Conservation (phyloP, 2,113 vertebrate genomes). For the Cyanoramphus novaezelandiae region DNA sequence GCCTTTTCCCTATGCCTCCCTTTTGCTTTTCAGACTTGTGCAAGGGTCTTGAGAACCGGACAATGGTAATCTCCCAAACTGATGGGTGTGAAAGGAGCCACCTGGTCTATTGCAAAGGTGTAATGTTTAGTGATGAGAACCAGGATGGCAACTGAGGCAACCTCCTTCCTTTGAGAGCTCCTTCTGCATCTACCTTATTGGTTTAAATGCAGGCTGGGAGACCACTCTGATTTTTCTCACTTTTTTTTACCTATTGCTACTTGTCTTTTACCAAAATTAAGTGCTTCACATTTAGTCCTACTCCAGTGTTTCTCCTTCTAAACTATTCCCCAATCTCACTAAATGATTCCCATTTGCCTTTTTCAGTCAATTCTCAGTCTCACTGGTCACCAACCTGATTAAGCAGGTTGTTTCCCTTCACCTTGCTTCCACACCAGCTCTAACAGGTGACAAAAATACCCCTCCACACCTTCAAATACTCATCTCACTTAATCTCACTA, state of each 20-base stretch:
- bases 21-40: not conserved
- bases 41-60: not conserved
- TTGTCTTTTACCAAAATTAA: not conserved
- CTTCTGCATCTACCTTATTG: not conserved
- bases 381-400: not conserved
- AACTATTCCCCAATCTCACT: not conserved
- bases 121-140: not conserved
- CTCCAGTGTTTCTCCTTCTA: not conserved
- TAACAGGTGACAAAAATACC: not conserved
- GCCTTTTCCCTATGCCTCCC: not conserved
- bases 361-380: not conserved
- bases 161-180: not conserved
- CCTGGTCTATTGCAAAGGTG: not conserved
- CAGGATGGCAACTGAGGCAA: not conserved
- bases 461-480: not conserved
- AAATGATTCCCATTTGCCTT: not conserved
- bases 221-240: not conserved
- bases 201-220: not conserved
- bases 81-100: not conserved
- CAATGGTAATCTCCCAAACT: not conserved
- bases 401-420: not conserved
- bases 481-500: not conserved
- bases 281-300: not conserved
- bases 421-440: not conserved
- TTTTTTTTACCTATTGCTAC: not conserved